Evolutionary conservation across 1,140 invertebrate species (phyloP).

Genomic region (Neodiprion virginianus): DNA sequence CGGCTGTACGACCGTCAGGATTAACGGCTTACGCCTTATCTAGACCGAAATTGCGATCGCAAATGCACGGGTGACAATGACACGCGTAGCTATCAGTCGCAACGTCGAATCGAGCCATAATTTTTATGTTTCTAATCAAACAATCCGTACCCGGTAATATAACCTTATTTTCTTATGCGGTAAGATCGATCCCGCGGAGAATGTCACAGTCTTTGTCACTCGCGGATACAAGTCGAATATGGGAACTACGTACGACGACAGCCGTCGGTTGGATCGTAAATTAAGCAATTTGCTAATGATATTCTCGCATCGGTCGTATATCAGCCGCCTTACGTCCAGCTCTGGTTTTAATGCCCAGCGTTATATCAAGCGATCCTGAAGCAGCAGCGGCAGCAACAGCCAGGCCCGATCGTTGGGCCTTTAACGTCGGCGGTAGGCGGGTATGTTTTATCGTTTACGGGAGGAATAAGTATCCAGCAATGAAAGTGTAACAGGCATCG

Average conservation of each 20-base stretch:
- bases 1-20: background rate
- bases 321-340: slow-evolving; percentile 47
- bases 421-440: background rate
- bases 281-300: slow-evolving; percentile 63
- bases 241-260: background rate
- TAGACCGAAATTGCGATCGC: background rate
- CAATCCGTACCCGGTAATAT: background rate
- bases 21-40: background rate
- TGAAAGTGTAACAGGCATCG: too few species aligned
- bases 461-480: too few species aligned
- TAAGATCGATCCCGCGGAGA: too few species aligned
- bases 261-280: slow-evolving; percentile 42
- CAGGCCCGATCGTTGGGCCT: background rate
- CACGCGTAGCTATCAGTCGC: background rate
- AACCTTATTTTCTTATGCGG: too few species aligned
- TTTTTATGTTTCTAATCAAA: background rate
- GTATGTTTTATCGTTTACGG: background rate
- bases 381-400: too few species aligned
- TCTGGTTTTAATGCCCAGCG: slow-evolving; percentile 50
- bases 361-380: background rate
- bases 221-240: too few species aligned
- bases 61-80: background rate
- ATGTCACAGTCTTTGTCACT: too few species aligned
- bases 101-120: background rate
- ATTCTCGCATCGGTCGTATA: slow-evolving; percentile 59